Percentiles rank a stretch among this genome's conserved stretches.
phyloP scores from a whole-genome alignment of 2,888 invertebrate genomes.

The Taenaris catops region DNA sequence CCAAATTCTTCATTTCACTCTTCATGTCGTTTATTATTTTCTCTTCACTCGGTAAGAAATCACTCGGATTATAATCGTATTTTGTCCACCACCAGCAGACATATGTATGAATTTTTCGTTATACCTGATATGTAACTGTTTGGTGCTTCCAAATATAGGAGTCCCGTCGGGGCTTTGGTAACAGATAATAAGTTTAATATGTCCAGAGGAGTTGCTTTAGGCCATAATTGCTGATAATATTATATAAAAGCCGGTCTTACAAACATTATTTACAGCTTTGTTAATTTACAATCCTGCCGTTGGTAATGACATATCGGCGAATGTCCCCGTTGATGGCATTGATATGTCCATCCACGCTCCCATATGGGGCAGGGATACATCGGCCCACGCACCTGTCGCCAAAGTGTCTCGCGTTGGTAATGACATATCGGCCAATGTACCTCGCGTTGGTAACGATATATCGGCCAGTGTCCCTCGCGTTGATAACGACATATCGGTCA shows the following conservation, averaged over 20 bases:
- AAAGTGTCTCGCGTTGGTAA: background rate
- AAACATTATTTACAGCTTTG: too few relatives aligned
- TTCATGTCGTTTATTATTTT: background rate
- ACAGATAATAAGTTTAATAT: too few relatives aligned
- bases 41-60: too few relatives aligned
- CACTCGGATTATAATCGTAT: constrained; percentile 2
- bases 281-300: background rate
- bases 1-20: background rate
- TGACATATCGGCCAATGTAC: background rate
- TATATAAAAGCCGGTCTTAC: too few relatives aligned
- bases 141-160: too few relatives aligned
- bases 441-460: background rate
- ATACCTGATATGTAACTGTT: too few relatives aligned
- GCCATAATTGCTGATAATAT: too few relatives aligned
- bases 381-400: background rate
- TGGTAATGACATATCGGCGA: background rate
- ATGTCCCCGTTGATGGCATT: background rate
- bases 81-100: constrained; percentile 3
- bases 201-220: too few relatives aligned
- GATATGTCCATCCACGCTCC: background rate
- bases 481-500: background rate
- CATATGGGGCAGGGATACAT: background rate
- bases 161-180: too few relatives aligned
- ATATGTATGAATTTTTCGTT: constrained; percentile 1
- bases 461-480: background rate